Conservation (phyloP, 2,888 invertebrate species). For the Venustoraphidia nigricollis region DNA sequence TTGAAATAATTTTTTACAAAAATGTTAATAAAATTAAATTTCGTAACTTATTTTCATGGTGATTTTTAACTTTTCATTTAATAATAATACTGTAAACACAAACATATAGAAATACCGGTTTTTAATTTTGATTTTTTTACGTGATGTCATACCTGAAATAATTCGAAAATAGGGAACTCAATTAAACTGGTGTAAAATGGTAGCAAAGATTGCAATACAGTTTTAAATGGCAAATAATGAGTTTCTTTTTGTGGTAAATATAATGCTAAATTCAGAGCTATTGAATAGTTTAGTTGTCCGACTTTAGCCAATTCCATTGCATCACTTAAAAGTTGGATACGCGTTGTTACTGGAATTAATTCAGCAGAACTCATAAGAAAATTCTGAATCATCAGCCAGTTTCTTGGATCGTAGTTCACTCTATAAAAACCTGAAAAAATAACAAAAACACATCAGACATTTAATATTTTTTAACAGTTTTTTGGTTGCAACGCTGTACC, state of each 20-base stretch:
- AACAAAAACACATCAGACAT: background rate
- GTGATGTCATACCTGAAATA: too few relatives aligned
- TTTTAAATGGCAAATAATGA: slow-evolving; percentile 47
- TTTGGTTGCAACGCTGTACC: too few relatives aligned
- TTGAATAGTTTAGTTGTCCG: slow-evolving; percentile 46
- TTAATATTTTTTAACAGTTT: too few relatives aligned
- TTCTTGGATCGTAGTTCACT: slow-evolving; percentile 59
- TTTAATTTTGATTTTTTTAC: too few relatives aligned
- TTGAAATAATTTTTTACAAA: too few relatives aligned
- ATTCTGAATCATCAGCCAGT: slow-evolving; percentile 50
- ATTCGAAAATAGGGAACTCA: too few relatives aligned
- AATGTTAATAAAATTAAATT: too few relatives aligned
- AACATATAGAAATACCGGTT: too few relatives aligned
- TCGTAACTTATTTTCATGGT: too few relatives aligned
- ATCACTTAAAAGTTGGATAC: slow-evolving; percentile 74
- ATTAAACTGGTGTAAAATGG: too few relatives aligned
- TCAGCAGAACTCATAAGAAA: slow-evolving; percentile 39
- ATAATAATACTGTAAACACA: too few relatives aligned
- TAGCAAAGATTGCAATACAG: slow-evolving; percentile 29
- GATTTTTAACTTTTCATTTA: too few relatives aligned
- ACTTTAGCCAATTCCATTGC: slow-evolving; percentile 51
- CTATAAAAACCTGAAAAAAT: slow-evolving; percentile 41
- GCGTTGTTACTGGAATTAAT: slow-evolving; percentile 53
- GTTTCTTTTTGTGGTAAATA: slow-evolving; percentile 33
- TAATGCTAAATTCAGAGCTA: slow-evolving; percentile 36